Percentiles rank a stretch among this genome's conserved stretches.
Evolutionary conservation across 2,797 vertebrate genomes (phyloP).

Genomic region (Sebastes iracundus): DNA sequence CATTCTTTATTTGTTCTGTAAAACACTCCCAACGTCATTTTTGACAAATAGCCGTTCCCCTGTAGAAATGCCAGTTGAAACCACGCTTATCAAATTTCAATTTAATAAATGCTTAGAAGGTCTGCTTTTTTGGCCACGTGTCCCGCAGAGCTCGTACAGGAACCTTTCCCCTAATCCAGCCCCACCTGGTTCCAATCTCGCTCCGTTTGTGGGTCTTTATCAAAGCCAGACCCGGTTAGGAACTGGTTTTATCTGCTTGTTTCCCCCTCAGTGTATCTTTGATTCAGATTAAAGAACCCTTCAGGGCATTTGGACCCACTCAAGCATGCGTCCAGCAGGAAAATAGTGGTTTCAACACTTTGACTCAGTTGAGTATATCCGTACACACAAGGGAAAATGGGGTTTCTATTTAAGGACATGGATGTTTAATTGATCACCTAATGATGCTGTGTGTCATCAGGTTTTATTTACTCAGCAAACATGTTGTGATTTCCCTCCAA

Average conservation of each 20-base stretch:
- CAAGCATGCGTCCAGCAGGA: conserved; percentile 35
- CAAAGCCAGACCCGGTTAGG: conserved; percentile 69
- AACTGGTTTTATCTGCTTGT: conserved; percentile 70
- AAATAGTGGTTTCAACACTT: conserved; percentile 48
- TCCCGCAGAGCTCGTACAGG: conserved; percentile 26
- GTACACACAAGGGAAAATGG: not conserved
- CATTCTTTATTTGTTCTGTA: conserved; percentile 5
- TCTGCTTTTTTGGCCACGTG: conserved; percentile 23
- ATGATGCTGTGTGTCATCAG: not conserved
- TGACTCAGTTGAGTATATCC: conserved; percentile 11
- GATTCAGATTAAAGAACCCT: conserved; percentile 64
- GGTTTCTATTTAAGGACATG: not conserved
- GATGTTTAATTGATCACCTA: conserved; percentile 27
- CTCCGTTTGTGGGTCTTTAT: conserved; percentile 66
- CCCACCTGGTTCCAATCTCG: conserved; percentile 73
- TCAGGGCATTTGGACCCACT: conserved; percentile 23
- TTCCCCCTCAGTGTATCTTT: conserved; percentile 61
- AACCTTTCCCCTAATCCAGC: conserved; percentile 33
- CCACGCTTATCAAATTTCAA: conserved; percentile 47
- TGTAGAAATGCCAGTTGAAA: conserved; percentile 10
- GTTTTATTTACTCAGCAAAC: conserved; percentile 38
- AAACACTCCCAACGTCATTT: not conserved
- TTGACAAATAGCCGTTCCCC: conserved; percentile 16
- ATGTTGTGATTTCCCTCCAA: conserved; percentile 1
- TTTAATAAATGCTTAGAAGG: conserved; percentile 30